Conservation (phyloP, 2,797 vertebrate genomes). For the Microhierax caerulescens region DNA sequence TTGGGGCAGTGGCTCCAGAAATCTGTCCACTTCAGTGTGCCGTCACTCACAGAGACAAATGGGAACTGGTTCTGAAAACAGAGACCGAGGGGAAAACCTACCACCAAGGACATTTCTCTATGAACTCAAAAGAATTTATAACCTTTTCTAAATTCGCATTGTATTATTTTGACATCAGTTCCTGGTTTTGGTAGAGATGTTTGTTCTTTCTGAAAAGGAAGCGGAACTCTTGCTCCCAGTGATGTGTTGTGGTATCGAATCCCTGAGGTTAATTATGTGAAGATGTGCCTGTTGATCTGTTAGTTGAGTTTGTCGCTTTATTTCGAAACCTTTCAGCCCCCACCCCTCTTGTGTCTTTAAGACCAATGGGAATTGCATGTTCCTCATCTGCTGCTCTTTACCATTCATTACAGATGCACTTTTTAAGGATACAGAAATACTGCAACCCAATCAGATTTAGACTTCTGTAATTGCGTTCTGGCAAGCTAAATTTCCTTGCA, state of each 20-base stretch:
- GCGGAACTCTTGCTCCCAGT: not conserved
- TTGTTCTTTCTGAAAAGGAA: not conserved
- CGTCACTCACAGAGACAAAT: not conserved
- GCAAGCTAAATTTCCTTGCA: conserved; percentile 20
- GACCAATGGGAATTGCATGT: accelerated
- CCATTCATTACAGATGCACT: not conserved
- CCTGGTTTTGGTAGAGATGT: not conserved
- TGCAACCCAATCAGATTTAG: not conserved
- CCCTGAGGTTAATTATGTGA: not conserved
- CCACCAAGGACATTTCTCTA: not conserved
- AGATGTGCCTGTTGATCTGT: not conserved
- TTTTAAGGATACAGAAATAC: not conserved
- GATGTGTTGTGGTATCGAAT: not conserved
- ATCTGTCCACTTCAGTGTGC: not conserved
- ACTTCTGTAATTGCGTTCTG: not conserved
- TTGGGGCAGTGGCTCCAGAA: not conserved
- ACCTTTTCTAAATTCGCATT: not conserved
- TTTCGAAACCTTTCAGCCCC: not conserved
- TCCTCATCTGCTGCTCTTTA: not conserved
- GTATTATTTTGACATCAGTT: not conserved
- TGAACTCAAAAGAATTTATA: not conserved
- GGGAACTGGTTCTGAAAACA: not conserved
- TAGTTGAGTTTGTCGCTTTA: not conserved
- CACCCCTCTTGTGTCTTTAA: not conserved
- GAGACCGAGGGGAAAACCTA: not conserved